phyloP scores from a whole-genome alignment of 1,140 invertebrate genomes.

The Cepaea nemoralis region DNA sequence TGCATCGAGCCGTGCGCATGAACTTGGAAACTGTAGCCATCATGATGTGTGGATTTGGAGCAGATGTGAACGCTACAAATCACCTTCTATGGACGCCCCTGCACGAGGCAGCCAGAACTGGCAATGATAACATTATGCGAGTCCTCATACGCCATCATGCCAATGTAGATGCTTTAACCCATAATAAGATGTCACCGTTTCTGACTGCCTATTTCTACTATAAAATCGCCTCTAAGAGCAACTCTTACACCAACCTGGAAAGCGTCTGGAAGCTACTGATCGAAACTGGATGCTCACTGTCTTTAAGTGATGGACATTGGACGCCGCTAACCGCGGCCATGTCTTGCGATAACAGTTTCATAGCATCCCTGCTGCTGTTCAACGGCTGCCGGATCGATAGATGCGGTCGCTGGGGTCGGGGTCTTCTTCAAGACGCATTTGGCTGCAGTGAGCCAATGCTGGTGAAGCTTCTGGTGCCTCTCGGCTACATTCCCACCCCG shows the following conservation, averaged over 20 bases:
- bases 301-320: conserved; percentile 64
- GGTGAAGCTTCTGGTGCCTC: conserved; percentile 57
- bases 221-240: conserved; percentile 53
- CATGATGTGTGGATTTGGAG: conserved; percentile 60
- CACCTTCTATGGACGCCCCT: conserved; percentile 61
- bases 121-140: conserved; percentile 59
- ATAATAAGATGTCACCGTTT: conserved; percentile 61
- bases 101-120: conserved; percentile 62
- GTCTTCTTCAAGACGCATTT: conserved; percentile 64
- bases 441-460: conserved; percentile 61
- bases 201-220: conserved; percentile 65
- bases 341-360: conserved; percentile 60
- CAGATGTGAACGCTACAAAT: conserved; percentile 55
- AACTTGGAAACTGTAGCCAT: conserved; percentile 58
- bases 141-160: conserved; percentile 56
- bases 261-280: conserved; percentile 55
- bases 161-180: conserved; percentile 58
- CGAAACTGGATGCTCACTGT: conserved; percentile 59
- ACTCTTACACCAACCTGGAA: conserved; percentile 57
- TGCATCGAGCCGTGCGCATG: conserved; percentile 63
- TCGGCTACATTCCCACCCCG: conserved; percentile 58
- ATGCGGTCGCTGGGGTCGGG: conserved; percentile 49
- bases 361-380: conserved; percentile 60
- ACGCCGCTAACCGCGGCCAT: conserved; percentile 60
- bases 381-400: conserved; percentile 58